phyloP scores from a whole-genome alignment of 2,888 invertebrate genomes.

The Mythimna impura region DNA sequence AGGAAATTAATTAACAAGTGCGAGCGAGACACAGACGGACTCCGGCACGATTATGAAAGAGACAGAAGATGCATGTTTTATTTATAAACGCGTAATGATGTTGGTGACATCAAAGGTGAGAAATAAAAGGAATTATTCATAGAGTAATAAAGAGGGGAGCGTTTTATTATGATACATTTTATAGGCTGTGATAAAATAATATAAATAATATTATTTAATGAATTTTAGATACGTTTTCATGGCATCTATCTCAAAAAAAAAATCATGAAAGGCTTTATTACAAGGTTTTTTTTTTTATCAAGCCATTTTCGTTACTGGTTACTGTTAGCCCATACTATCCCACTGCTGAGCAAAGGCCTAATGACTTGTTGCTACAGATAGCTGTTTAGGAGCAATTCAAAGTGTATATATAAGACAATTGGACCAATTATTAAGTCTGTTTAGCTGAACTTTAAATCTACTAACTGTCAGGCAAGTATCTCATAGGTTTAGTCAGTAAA shows the following conservation, averaged over 20 bases:
- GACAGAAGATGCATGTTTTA: slow-evolving; percentile 62
- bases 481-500: too few relatives aligned
- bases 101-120: slow-evolving; percentile 66
- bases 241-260: not conserved
- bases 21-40: slow-evolving; percentile 23
- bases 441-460: too few relatives aligned
- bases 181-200: slow-evolving; percentile 34
- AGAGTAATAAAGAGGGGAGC: slow-evolving; percentile 56
- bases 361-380: too few relatives aligned
- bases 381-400: too few relatives aligned
- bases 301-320: too few relatives aligned
- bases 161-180: slow-evolving; percentile 43
- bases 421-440: too few relatives aligned
- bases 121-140: slow-evolving; percentile 72
- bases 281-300: not conserved
- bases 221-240: slow-evolving; percentile 2
- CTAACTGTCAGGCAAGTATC: too few relatives aligned
- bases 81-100: slow-evolving; percentile 64
- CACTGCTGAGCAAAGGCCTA: too few relatives aligned
- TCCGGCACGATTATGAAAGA: slow-evolving; percentile 34
- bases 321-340: not conserved
- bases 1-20: slow-evolving; percentile 43
- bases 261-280: not conserved
- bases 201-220: slow-evolving; percentile 30
- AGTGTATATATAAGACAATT: too few relatives aligned